A percentile compares a stretch with the other conserved stretches of the same genome.
Conservation (phyloP, 2,888 invertebrate species). For the Nezara viridula region DNA sequence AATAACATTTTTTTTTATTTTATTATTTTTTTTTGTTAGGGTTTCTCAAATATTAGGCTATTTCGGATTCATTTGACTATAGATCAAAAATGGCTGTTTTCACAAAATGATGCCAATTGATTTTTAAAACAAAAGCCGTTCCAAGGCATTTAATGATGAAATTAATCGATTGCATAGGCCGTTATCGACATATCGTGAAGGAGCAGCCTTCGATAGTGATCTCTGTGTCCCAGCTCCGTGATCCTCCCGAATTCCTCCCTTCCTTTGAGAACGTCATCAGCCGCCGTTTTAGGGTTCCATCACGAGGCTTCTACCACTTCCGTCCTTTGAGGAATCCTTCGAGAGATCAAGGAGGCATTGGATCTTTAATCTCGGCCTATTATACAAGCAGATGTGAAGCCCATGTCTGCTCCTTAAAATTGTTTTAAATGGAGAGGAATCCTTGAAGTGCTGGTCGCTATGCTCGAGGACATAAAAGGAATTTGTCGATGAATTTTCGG, state of each 20-base stretch:
- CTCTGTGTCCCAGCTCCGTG: background rate
- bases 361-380: background rate
- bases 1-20: no score
- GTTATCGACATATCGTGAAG: background rate
- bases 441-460: no score
- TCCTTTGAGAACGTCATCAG: slow-evolving; percentile 17
- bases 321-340: slow-evolving; percentile 18
- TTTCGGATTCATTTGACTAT: no score
- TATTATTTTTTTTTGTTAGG: no score
- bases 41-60: no score
- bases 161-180: background rate
- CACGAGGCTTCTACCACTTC: slow-evolving; percentile 16
- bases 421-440: background rate
- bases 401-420: background rate
- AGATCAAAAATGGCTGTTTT: no score
- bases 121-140: background rate
- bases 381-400: background rate
- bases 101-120: no score
- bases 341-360: background rate
- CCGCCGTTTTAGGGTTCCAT: background rate
- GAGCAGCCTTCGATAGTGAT: background rate
- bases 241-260: slow-evolving; percentile 16
- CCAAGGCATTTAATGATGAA: background rate
- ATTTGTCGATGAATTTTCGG: no score
- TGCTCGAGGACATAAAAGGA: no score